Base-by-base conservation (phyloP, 2,797 vertebrate genomes). In the Catamblyrhynchus diadema region DNA sequence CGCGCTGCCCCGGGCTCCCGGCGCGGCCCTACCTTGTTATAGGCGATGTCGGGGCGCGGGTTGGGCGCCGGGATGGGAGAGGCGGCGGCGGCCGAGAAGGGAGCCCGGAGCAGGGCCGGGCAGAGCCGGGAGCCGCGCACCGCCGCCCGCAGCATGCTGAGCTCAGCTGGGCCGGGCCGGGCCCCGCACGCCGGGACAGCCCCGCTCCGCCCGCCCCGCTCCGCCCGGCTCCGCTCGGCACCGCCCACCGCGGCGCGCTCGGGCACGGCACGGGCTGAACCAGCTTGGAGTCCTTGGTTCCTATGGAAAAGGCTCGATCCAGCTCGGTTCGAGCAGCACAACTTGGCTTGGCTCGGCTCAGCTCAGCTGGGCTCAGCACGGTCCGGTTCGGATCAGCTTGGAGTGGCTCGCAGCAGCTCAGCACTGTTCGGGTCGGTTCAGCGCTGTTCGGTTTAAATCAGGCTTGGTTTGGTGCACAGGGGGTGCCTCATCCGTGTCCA, bases 41-140 rank as follows among this genome's bases (percentile, higher is more conserved):
- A 93, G 77, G 91, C 54, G 91, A 93, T 62, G 54, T 93, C 91
- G 44, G 91, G 91, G 3, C 71, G 86, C 48, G 86, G 67, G 92
- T 90, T 87, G 73, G 92, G 84, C 18, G 91, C 91, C 60, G 91
- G 91, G 81, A 93, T 90, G 5, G 84, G 84, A 15, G 84, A 91
- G 33, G 79, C 73, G 42, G 86, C 74, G 42, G 88, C 81, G 65
- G 91, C 89, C 51, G 48, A 20, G 48, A 65, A 92, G 41, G 88
- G 71, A 13, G 84, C 75, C 18, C n/a, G 25, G 65, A 85, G 65
- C 48, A 21, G 64, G 69, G 53, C 32, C 27, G 65, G 64, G 83
- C 79, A 75, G 92, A 88, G 69, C 88, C 74, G 81, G 86, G 91
- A 86, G 11, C 53, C 39, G 47, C 48, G 42, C 37, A 86, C 6